A percentile compares a stretch with the other conserved stretches of the same genome.
These are phyloP conservation scores for Eristalinus aeneus DNA, from an alignment of 2,888 invertebrate genomes.

Conservation along the genomic window DNA sequence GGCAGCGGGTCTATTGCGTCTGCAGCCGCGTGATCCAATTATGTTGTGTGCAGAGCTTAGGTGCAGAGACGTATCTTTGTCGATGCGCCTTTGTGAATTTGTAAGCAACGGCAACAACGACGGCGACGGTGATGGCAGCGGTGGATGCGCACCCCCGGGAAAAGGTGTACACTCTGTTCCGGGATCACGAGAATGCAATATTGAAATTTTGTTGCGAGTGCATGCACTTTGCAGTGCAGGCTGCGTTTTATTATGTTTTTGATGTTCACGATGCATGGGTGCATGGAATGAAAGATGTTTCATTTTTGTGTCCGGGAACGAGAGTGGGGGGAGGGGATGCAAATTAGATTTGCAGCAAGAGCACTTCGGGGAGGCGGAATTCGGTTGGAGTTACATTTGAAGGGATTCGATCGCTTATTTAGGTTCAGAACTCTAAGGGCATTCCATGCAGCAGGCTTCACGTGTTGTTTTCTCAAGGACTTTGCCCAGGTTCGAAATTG, in stretches of 20 bases:
- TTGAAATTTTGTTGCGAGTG: neutral
- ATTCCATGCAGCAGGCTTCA: no score
- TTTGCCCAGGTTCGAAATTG: no score
- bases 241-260: neutral
- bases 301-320: no score
- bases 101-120: neutral
- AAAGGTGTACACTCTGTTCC: neutral
- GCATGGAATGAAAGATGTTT: neutral
- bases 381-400: no score
- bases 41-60: neutral
- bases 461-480: no score
- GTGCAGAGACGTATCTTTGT: neutral
- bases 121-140: neutral
- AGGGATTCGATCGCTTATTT: no score
- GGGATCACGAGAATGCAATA: neutral
- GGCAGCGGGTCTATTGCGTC: slow-evolving; percentile 3
- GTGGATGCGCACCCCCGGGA: neutral
- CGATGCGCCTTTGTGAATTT: neutral
- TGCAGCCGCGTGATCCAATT: neutral
- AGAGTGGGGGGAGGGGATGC: no score
- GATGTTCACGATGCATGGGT: neutral
- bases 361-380: no score
- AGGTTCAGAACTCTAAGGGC: no score
- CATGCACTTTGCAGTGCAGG: neutral
- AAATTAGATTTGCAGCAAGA: no score